A percentile compares a stretch with the other conserved stretches of the same genome.
These are phyloP conservation scores for Ctenopoma multispine DNA, from an alignment of 2,797 vertebrate species.

Conservation along the genomic window DNA sequence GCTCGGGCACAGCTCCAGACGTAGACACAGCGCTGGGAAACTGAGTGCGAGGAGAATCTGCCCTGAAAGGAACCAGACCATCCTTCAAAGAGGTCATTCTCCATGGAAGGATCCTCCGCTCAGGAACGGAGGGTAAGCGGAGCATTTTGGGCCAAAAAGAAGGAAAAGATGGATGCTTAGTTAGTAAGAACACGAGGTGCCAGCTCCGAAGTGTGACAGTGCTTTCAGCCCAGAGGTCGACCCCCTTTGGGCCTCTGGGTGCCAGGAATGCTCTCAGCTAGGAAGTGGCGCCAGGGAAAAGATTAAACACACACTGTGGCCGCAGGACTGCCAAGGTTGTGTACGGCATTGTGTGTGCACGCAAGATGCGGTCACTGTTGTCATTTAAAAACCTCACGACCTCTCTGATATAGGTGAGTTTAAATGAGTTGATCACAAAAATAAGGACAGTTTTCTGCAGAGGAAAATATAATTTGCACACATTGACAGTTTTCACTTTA, in stretches of 20 bases:
- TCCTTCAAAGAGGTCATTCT: slow-evolving; percentile 82
- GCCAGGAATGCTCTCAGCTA: slow-evolving; percentile 80
- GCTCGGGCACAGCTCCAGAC: slow-evolving; percentile 68
- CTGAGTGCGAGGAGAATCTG: slow-evolving; percentile 81
- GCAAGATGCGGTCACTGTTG: not conserved
- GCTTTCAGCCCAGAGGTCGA: slow-evolving; percentile 65
- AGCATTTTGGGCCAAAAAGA: slow-evolving; percentile 58
- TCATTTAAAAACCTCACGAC: not conserved
- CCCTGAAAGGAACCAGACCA: slow-evolving; percentile 77
- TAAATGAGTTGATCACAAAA: not conserved
- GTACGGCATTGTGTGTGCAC: slow-evolving; percentile 45
- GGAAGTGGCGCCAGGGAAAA: slow-evolving; percentile 78
- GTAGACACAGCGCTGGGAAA: slow-evolving; percentile 78
- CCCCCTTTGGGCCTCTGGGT: slow-evolving; percentile 73
- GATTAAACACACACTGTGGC: slow-evolving; percentile 77
- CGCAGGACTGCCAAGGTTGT: slow-evolving; percentile 57
- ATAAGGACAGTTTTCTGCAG: not conserved
- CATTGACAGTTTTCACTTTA: not conserved
- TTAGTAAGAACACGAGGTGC: slow-evolving; percentile 68
- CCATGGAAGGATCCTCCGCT: slow-evolving; percentile 70
- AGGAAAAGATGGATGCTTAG: slow-evolving; percentile 67
- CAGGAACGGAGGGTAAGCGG: slow-evolving; percentile 60
- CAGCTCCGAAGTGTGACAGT: slow-evolving; percentile 80
- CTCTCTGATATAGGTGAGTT: not conserved
- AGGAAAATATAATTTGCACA: not conserved